Evolutionary conservation across 2,888 invertebrate species (phyloP).

Genomic region (Eudemis profundana): DNA sequence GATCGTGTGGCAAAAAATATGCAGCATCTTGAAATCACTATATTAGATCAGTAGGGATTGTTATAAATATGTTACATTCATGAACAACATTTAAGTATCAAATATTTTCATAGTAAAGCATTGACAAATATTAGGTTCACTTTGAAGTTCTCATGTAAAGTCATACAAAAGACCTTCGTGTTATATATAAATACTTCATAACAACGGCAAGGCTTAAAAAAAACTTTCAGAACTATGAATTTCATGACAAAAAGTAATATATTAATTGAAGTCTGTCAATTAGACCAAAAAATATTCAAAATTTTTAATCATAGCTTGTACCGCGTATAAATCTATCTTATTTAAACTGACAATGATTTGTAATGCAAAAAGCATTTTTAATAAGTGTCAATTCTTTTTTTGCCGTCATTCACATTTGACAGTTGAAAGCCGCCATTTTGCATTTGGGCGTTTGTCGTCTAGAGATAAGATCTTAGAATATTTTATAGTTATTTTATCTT

Average conservation of each 20-base stretch:
- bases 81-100: no score
- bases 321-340: slow-evolving; percentile 20
- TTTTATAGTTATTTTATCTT: slow-evolving; percentile 4
- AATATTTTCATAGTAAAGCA: no score
- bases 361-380: slow-evolving; percentile 18
- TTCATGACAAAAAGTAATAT: not conserved
- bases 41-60: no score
- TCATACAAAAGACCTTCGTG: no score
- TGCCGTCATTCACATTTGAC: slow-evolving; percentile 50
- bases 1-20: no score
- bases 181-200: no score
- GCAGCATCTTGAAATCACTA: no score
- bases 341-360: slow-evolving; percentile 32
- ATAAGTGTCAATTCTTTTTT: slow-evolving; percentile 43
- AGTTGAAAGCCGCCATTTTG: slow-evolving; percentile 37
- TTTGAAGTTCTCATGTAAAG: no score
- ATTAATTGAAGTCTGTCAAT: slow-evolving; percentile 15
- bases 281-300: not conserved
- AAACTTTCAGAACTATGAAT: not conserved
- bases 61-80: no score
- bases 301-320: slow-evolving; percentile 5
- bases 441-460: slow-evolving; percentile 11
- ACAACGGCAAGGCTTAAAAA: no score
- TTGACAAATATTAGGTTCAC: no score
- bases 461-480: slow-evolving; percentile 7